These are phyloP conservation scores for Lophura nycthemera DNA, from an alignment of 2,113 vertebrate species.

Conservation along the genomic window DNA sequence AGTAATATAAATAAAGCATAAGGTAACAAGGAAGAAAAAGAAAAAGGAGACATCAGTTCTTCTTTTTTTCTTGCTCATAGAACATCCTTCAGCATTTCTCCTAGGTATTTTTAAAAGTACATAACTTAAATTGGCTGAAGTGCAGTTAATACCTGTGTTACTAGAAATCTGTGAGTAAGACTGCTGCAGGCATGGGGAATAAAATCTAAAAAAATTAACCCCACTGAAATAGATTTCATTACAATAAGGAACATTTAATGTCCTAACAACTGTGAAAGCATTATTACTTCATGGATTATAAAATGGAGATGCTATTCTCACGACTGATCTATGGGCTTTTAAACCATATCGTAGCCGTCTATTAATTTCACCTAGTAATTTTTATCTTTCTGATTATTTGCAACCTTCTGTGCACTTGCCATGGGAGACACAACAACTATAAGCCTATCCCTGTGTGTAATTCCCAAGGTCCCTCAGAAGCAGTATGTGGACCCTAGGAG, in stretches of 20 bases:
- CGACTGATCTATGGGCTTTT: not conserved
- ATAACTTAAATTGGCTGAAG: not conserved
- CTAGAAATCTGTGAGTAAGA: not conserved
- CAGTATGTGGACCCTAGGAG: rapidly evolving
- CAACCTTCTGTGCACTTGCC: not conserved
- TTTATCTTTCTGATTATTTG: not conserved
- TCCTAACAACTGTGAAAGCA: not conserved
- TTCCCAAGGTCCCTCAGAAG: not conserved
- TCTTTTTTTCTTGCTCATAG: not conserved
- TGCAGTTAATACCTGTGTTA: not conserved
- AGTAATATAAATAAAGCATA: not conserved
- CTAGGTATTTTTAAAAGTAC: not conserved
- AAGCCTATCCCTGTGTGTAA: not conserved
- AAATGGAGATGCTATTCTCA: not conserved
- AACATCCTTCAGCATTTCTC: not conserved
- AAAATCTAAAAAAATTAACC: not conserved
- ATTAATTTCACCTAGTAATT: not conserved
- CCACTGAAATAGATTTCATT: not conserved
- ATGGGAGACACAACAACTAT: rapidly evolving
- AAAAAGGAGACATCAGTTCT: not conserved
- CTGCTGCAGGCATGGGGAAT: not conserved
- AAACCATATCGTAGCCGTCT: not conserved
- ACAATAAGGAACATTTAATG: not conserved
- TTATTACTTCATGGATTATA: not conserved
- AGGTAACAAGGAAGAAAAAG: not conserved